Evolutionary conservation across 2,797 vertebrate genomes (phyloP).

Genomic region (Neosilurus mollespiculum): DNA sequence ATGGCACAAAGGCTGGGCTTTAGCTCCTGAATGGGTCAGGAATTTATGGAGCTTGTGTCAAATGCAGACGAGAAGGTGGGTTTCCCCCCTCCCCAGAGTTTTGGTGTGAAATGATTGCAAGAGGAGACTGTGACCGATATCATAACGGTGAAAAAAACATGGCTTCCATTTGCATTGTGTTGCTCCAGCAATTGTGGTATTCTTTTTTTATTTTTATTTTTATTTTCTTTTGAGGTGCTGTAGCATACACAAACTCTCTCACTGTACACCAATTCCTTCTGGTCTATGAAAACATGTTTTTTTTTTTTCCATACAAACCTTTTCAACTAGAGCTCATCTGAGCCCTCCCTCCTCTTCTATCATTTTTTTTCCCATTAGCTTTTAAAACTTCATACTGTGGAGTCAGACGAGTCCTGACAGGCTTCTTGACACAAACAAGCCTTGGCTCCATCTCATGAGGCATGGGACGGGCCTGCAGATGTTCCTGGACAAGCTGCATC

Average conservation of each 20-base stretch:
- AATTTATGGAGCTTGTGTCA: constrained; percentile 14
- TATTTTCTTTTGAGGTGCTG: constrained; percentile 20
- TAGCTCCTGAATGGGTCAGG: constrained; percentile 12
- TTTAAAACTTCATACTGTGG: constrained; percentile 71
- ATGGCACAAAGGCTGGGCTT: constrained; percentile 34
- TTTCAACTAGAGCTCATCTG: constrained; percentile 63
- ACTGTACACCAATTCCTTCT: constrained; percentile 37
- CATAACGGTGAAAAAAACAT: constrained; percentile 42
- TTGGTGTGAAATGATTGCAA: constrained; percentile 10
- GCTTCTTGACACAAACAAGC: constrained; percentile 93
- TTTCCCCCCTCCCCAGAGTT: neutral
- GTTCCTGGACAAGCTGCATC: constrained; percentile 90
- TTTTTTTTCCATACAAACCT: constrained; percentile 63
- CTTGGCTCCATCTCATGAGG: constrained; percentile 89
- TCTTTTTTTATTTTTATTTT: constrained; percentile 12
- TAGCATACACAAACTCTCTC: constrained; percentile 28
- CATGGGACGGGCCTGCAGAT: constrained; percentile 94
- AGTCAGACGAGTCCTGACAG: constrained; percentile 84
- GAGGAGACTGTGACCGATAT: constrained; percentile 35
- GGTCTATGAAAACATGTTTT: constrained; percentile 60
- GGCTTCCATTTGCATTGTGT: constrained; percentile 48
- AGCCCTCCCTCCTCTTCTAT: constrained; percentile 53
- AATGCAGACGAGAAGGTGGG: neutral
- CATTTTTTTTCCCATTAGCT: constrained; percentile 57
- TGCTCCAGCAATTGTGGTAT: constrained; percentile 38